A percentile compares a stretch with the other conserved stretches of the same genome.
phyloP scores from a whole-genome alignment of 2,113 vertebrate genomes.

The Origma solitaria region DNA sequence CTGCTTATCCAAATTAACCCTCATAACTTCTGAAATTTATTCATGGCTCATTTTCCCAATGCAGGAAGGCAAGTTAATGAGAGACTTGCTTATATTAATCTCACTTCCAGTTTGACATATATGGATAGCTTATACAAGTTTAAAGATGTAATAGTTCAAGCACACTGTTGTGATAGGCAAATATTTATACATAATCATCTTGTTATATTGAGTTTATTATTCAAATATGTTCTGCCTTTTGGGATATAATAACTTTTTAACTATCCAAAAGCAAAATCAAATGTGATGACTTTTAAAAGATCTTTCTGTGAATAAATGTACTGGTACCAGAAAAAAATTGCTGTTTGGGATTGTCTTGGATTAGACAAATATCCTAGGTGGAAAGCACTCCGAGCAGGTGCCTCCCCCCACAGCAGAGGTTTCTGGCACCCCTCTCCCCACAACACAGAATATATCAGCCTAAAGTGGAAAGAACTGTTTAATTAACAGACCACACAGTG shows the following conservation, averaged over 20 bases:
- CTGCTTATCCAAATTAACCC: constrained; percentile 1
- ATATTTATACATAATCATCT: constrained; percentile 1
- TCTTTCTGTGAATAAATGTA: background rate
- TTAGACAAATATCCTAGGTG: no score
- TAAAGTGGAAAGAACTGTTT: no score
- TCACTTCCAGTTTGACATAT: constrained; percentile 5
- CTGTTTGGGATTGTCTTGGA: no score
- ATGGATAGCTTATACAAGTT: background rate
- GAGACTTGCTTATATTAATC: background rate
- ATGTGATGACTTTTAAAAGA: background rate
- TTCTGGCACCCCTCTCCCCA: no score
- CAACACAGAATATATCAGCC: no score
- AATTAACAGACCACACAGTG: no score
- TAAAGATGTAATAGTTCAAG: constrained; percentile 8
- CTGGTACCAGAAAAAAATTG: background rate
- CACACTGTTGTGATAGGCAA: background rate
- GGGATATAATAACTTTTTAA: background rate
- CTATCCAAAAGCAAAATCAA: background rate
- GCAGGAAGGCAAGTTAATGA: background rate
- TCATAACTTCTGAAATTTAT: constrained; percentile 8
- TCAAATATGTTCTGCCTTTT: background rate
- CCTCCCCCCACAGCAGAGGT: no score
- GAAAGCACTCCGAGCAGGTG: no score
- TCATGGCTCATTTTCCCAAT: background rate
- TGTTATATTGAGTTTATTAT: background rate